Evolutionary conservation across 2,113 vertebrate genomes (phyloP).

Genomic region (Tragelaphus scriptus): DNA sequence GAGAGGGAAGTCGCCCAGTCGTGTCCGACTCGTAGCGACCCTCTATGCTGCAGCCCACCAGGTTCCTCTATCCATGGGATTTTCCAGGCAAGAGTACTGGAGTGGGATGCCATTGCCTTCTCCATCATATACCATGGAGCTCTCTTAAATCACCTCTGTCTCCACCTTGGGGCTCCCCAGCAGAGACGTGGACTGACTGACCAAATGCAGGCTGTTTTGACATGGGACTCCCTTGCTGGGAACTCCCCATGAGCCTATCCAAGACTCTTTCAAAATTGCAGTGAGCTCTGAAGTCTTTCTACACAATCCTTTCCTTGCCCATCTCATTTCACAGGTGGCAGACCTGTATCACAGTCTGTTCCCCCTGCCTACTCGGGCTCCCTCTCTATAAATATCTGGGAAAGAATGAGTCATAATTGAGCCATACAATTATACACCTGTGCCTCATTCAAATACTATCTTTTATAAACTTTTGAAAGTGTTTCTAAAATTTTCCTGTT

Average conservation of each 20-base stretch:
- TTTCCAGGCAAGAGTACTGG: too few relatives aligned
- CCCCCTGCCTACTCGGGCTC: neutral
- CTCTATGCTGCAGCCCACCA: too few relatives aligned
- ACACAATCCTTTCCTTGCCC: neutral
- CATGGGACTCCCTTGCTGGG: neutral
- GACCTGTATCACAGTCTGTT: neutral
- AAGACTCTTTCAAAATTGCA: neutral
- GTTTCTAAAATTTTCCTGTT: neutral
- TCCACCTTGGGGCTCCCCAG: neutral
- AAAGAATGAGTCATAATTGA: neutral
- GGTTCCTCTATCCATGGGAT: too few relatives aligned
- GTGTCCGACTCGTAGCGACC: accelerated
- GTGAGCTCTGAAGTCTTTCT: neutral
- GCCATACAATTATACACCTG: neutral
- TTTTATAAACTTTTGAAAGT: neutral
- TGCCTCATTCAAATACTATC: neutral
- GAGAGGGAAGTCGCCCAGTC: too few relatives aligned
- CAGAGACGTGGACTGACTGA: neutral
- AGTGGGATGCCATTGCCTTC: too few relatives aligned
- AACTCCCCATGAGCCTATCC: neutral
- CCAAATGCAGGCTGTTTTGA: neutral
- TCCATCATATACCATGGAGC: too few relatives aligned
- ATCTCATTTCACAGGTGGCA: neutral
- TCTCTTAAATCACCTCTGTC: neutral
- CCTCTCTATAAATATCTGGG: neutral